These are phyloP conservation scores for Leptopilina drosophilae DNA, from an alignment of 2,888 invertebrate species.

Conservation along the genomic window DNA sequence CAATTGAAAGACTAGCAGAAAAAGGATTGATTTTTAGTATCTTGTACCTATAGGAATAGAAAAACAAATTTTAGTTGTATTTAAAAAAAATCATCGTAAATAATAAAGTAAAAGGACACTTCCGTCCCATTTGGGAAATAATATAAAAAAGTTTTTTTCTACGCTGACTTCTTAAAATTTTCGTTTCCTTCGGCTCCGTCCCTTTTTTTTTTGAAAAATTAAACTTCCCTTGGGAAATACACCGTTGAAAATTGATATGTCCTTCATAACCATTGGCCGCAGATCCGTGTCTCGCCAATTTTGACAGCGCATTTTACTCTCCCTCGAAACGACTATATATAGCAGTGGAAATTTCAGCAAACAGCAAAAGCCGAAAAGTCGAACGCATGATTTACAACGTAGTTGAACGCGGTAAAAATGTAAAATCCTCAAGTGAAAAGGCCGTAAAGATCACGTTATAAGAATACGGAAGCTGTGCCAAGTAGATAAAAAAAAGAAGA, in stretches of 20 bases:
- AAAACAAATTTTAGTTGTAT: too few relatives aligned
- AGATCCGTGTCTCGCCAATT: slow-evolving; percentile 3
- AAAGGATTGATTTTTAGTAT: too few relatives aligned
- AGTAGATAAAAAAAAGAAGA: not conserved
- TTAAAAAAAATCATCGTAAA: too few relatives aligned
- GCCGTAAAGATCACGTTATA: not conserved
- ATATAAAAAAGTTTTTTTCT: not conserved
- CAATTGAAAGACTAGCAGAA: too few relatives aligned
- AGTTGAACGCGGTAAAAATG: slow-evolving; percentile 23
- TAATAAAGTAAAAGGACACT: not conserved
- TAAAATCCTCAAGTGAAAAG: slow-evolving; percentile 7
- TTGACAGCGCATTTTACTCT: slow-evolving; percentile 6
- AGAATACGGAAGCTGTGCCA: slow-evolving; percentile 27
- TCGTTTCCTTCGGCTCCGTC: not conserved
- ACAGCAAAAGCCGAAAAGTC: slow-evolving; percentile 25
- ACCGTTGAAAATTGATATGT: slow-evolving; percentile 11
- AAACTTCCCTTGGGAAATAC: not conserved
- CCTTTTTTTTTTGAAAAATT: not conserved
- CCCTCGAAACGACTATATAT: too few relatives aligned
- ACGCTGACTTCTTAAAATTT: not conserved
- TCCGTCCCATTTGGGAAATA: not conserved
- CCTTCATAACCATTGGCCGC: not conserved
- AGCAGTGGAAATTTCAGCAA: not conserved
- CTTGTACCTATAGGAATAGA: too few relatives aligned
- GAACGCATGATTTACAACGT: slow-evolving; percentile 33